Conservation (phyloP, 37 sponge, comb jelly and placozoan species). For the Aplysina aerophoba region DNA sequence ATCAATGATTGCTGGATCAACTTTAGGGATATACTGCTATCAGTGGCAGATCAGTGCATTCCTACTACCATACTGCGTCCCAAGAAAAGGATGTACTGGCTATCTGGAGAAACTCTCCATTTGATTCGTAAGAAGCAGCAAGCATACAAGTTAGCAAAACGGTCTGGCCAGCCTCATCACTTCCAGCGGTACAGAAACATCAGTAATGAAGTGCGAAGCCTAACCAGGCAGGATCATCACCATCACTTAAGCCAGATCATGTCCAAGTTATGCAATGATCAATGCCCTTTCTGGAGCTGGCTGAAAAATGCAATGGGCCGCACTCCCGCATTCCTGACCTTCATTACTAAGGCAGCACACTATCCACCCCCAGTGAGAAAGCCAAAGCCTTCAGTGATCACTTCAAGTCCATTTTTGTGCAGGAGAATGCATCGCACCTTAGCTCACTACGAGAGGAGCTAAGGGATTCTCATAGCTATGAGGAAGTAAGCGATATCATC, state of each 20-base stretch:
- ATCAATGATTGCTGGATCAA: conserved; percentile 31
- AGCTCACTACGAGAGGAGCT: neutral
- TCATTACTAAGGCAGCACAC: neutral
- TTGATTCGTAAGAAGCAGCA: conserved; percentile 12
- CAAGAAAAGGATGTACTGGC: conserved; percentile 7
- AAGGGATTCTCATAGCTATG: neutral
- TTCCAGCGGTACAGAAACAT: conserved; percentile 7
- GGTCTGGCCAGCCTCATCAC: conserved; percentile 12
- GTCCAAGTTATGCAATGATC: conserved; percentile 20
- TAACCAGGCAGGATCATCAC: neutral
- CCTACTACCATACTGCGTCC: neutral
- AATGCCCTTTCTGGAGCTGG: conserved; percentile 42
- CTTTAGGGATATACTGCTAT: conserved; percentile 31
- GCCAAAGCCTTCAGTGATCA: conserved; percentile 29
- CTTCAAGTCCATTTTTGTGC: conserved; percentile 20
- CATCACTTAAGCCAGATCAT: conserved; percentile 22
- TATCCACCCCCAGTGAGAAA: neutral
- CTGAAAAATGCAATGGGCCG: conserved; percentile 1
- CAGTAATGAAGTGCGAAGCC: conserved; percentile 12
- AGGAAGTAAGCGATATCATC: neutral
- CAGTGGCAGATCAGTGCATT: neutral
- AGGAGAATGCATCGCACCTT: conserved; percentile 4
- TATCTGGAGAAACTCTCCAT: neutral
- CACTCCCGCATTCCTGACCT: conserved; percentile 12
- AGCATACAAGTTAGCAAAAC: conserved; percentile 17